A percentile compares a stretch with the other conserved stretches of the same genome.
phyloP scores from a whole-genome alignment of 2,797 vertebrate species.

The Clamator glandarius region DNA sequence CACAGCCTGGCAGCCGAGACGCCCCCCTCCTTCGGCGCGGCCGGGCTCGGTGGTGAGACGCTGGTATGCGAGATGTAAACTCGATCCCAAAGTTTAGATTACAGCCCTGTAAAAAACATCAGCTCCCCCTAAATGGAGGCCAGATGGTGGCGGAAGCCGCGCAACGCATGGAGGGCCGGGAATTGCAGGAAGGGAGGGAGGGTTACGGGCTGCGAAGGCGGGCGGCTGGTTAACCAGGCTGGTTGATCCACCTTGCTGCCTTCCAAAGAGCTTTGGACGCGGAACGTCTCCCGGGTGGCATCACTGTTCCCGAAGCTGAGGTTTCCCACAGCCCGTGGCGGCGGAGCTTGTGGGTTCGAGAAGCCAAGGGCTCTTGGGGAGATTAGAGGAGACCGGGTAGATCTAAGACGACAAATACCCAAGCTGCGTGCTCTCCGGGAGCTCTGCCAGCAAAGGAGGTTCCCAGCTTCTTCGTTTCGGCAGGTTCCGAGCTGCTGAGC shows the following conservation, averaged over 20 bases:
- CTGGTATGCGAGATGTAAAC: conserved; percentile 64
- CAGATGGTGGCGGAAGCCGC: conserved; percentile 43
- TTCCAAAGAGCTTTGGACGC: not conserved
- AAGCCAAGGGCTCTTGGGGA: not conserved
- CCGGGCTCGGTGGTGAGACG: conserved; percentile 17
- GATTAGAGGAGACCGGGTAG: not conserved
- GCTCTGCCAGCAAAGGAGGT: not conserved
- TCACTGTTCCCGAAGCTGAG: not conserved
- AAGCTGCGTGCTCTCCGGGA: not conserved
- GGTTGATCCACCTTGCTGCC: not conserved
- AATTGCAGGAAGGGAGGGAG: not conserved
- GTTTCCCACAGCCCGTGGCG: not conserved
- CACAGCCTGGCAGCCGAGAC: not conserved
- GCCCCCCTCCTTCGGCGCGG: not conserved
- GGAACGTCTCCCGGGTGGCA: not conserved
- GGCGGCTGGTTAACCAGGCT: not conserved
- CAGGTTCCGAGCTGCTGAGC: not conserved
- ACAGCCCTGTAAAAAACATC: conserved; percentile 68
- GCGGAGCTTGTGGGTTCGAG: not conserved
- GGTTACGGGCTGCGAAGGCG: not conserved
- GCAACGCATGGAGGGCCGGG: not conserved
- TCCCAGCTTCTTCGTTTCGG: not conserved
- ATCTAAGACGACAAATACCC: not conserved
- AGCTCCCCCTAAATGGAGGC: conserved; percentile 72
- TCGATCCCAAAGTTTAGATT: conserved; percentile 55